Conservation (phyloP, 1,140 invertebrate genomes). For the Bombyx mori region ASM3026992v2 NC_085125.1:157501-158000, state of each 20-base stretch:
- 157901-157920: slow-evolving; percentile 51
- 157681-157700: slow-evolving; percentile 31
- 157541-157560: slow-evolving; percentile 45
- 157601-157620: slow-evolving; percentile 61
- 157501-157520: slow-evolving; percentile 59
- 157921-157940: slow-evolving; percentile 51
- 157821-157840: slow-evolving; percentile 59
- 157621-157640: slow-evolving; percentile 55
- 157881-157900: slow-evolving; percentile 21
- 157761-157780: slow-evolving; percentile 44
- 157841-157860: slow-evolving; percentile 59
- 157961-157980: slow-evolving; percentile 15
- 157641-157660: slow-evolving; percentile 55
- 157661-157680: slow-evolving; percentile 33
- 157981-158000: slow-evolving; percentile 34
- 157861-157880: slow-evolving; percentile 35
- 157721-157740: slow-evolving; percentile 35
- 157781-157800: slow-evolving; percentile 49
- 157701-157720: slow-evolving; percentile 36
- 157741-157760: slow-evolving; percentile 20
- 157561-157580: slow-evolving; percentile 64
- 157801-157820: slow-evolving; percentile 58
- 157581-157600: slow-evolving; percentile 65
- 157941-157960: slow-evolving; percentile 36
- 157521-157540: slow-evolving; percentile 56